A percentile compares a stretch with the other conserved stretches of the same genome.
phyloP scores from a whole-genome alignment of 2,113 vertebrate genomes.

The Sinosuthora webbiana region DNA sequence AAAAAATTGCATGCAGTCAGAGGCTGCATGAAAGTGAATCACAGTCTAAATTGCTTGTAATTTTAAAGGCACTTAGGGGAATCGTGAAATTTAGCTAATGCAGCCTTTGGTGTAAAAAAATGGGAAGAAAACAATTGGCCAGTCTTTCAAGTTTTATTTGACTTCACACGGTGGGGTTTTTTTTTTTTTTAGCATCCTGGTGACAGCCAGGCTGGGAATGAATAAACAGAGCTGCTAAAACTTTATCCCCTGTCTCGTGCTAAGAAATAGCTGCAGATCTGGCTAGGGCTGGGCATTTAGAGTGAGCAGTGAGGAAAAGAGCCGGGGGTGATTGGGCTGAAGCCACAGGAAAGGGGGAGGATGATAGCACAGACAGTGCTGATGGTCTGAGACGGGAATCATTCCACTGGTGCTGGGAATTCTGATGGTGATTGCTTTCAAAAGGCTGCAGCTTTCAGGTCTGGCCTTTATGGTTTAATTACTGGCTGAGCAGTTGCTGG shows the following conservation, averaged over 20 bases:
- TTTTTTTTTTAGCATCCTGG: neutral
- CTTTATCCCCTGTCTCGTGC: neutral
- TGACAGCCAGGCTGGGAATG: neutral
- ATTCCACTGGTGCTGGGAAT: constrained; percentile 52
- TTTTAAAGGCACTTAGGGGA: constrained; percentile 78
- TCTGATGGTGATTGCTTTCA: constrained; percentile 63
- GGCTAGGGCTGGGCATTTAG: neutral
- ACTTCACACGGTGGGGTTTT: neutral
- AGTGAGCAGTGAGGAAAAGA: neutral
- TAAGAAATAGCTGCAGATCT: neutral
- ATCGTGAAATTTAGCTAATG: constrained; percentile 74
- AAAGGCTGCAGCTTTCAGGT: constrained; percentile 60
- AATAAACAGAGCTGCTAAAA: neutral
- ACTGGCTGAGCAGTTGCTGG: constrained; percentile 60
- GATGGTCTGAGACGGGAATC: constrained; percentile 10
- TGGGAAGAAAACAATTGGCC: constrained; percentile 62
- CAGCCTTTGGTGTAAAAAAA: constrained; percentile 65
- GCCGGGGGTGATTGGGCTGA: neutral
- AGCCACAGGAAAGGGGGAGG: neutral
- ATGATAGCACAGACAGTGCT: neutral
- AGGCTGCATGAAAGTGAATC: constrained; percentile 69
- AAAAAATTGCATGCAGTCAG: constrained; percentile 41
- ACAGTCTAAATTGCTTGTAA: constrained; percentile 74
- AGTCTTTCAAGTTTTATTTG: constrained; percentile 58
- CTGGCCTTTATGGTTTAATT: constrained; percentile 72